Evolutionary conservation across 1,140 invertebrate genomes (phyloP), one percentile per base, ranked within the genome.

Genomic region (Ganaspis sp.): DNA sequence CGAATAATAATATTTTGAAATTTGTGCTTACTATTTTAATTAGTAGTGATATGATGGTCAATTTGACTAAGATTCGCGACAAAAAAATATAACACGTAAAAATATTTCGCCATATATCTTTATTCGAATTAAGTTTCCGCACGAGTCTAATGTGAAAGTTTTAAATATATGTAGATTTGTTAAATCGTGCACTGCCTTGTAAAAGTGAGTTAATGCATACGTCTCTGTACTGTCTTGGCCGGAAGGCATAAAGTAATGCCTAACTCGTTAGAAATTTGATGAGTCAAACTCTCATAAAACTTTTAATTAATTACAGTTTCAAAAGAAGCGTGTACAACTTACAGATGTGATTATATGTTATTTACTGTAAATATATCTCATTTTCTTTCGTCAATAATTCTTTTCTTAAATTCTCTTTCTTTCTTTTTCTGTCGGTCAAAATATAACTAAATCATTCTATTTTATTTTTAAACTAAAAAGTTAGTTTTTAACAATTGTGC

Each of bases 201-300:
- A 64, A 64, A 29, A 29, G 23, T 64, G 58, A 29, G 58, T 64
- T 64, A 64, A 64, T 29, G 23, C 58, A 64, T n/a, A n/a, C 58
- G 58, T 64, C 26, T 64, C 23, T 11, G 26, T 64, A 29, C n/a
- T 64, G 11, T 26, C 26, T 26, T 64, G 45, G 45, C 45, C 23
- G 58, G 26, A 29, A 64, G 58, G n/a, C 58, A 26, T 26, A 29
- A 64, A 64, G 12, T 64, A 29, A 34, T 15, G 58, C n/a, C 58
- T 34, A 64, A 64, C 58, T 64, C 26, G 58, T 64, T 29, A 29
- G 58, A 29, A 64, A 64, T 64, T 64, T n/a, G 26, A 64, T 64
- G 58, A 64, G 23, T 26, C 26, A 29, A 64, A 23, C 9, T 11
- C 19, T 11, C 53, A 54, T 54, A 19, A 19, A 54, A 8, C 11